A percentile compares a stretch with the other conserved stretches of the same genome.
These are phyloP conservation scores for Momotus momota DNA, from an alignment of 2,797 vertebrate species.

Conservation along the genomic window DNA sequence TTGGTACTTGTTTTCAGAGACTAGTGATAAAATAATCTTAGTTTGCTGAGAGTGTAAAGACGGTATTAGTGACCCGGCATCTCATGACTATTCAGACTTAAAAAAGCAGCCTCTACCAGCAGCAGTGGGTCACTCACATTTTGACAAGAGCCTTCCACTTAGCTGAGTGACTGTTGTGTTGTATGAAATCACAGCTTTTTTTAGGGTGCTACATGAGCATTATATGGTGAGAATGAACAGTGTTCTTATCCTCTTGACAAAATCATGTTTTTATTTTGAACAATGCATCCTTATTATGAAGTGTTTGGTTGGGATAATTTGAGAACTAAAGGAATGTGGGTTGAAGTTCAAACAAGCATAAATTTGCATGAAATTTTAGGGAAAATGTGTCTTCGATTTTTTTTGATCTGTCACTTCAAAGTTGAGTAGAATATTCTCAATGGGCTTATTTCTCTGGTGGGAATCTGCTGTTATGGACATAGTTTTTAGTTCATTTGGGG, in stretches of 20 bases:
- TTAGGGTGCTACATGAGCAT: neutral
- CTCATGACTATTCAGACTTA: neutral
- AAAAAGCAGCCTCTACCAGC: neutral
- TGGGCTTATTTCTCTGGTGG: neutral
- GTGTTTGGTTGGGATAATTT: conserved; percentile 36
- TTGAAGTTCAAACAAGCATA: conserved; percentile 63
- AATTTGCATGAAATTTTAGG: conserved; percentile 31
- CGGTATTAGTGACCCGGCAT: neutral
- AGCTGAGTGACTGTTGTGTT: neutral
- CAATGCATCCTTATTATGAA: conserved; percentile 2
- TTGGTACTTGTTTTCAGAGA: neutral
- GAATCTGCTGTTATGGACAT: neutral
- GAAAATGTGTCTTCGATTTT: neutral
- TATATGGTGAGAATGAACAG: neutral
- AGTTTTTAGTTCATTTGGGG: neutral
- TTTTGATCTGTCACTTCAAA: neutral
- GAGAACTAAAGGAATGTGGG: conserved; percentile 41
- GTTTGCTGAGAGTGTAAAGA: neutral
- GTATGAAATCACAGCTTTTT: neutral
- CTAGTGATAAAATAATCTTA: neutral
- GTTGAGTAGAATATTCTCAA: neutral
- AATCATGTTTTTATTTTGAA: conserved; percentile 8
- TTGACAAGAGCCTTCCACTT: neutral
- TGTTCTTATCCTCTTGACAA: neutral
- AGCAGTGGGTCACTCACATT: neutral